Evolutionary conservation across 2,797 vertebrate genomes (phyloP).

Genomic region (Galagoides demidoff): DNA sequence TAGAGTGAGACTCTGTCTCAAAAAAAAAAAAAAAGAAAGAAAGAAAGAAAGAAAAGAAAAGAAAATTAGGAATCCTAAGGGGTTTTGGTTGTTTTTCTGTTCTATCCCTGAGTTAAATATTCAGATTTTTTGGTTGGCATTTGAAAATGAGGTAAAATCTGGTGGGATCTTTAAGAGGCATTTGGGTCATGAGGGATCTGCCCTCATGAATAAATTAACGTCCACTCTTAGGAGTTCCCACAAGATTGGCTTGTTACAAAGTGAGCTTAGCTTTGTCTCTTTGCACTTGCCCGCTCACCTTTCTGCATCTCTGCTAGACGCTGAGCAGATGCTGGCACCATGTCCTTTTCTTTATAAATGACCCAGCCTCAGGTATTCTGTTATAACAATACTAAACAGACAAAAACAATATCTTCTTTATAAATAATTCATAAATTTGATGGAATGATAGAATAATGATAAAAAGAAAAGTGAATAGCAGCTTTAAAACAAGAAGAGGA

Average conservation of each 20-base stretch:
- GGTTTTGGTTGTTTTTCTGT: slow-evolving; percentile 36
- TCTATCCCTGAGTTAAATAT: slow-evolving; percentile 23
- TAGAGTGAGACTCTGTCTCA: too few species aligned
- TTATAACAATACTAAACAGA: background rate
- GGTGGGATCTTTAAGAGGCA: background rate
- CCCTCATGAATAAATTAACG: background rate
- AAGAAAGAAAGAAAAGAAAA: too few species aligned
- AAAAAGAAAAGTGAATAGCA: background rate
- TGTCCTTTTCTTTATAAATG: background rate
- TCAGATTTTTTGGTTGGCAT: background rate
- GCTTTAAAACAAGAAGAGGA: slow-evolving; percentile 10
- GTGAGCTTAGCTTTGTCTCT: background rate
- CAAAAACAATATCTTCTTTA: background rate
- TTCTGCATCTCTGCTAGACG: background rate
- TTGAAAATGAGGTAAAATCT: background rate
- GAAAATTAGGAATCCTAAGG: slow-evolving; percentile 19
- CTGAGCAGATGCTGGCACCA: background rate
- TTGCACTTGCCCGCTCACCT: background rate
- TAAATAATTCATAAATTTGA: slow-evolving; percentile 29
- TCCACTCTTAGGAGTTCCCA: background rate
- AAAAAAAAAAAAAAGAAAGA: too few species aligned
- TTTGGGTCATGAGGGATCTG: background rate
- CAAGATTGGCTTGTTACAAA: background rate
- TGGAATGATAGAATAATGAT: background rate
- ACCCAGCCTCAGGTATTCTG: background rate